Evolutionary conservation across 2,888 invertebrate species (phyloP).

Genomic region (Buathra laborator): DNA sequence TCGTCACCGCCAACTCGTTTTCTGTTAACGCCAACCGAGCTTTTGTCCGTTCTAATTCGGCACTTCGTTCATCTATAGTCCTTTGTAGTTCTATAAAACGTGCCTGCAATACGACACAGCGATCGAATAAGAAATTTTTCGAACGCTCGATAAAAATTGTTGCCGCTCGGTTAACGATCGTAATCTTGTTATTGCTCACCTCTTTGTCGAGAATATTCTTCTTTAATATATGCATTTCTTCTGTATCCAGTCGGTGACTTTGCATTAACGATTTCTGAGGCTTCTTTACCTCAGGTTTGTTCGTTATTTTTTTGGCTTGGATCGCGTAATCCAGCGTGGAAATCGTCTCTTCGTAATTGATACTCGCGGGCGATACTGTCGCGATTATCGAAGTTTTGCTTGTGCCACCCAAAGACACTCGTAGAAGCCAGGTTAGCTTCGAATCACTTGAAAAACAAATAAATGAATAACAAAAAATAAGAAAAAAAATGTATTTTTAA

Average conservation of each 20-base stretch:
- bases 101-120: constrained; percentile 74
- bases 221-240: too few species aligned
- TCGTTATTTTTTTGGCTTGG: constrained; percentile 97
- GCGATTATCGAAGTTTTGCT: constrained; percentile 99
- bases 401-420: constrained; percentile 98
- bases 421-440: constrained; percentile 96
- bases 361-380: constrained; percentile 95
- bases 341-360: constrained; percentile 96
- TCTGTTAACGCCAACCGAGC: constrained; percentile 85
- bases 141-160: too few species aligned
- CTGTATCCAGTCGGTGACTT: constrained; percentile 89
- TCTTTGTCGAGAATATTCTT: too few species aligned
- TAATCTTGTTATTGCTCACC: too few species aligned
- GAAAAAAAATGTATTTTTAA: too few species aligned
- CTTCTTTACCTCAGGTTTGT: constrained; percentile 94
- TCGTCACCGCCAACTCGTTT: constrained; percentile 85
- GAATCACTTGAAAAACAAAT: constrained; percentile 90
- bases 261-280: constrained; percentile 93
- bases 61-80: constrained; percentile 74
- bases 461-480: neutral
- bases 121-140: too few species aligned
- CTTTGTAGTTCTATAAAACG: constrained; percentile 79
- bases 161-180: too few species aligned
- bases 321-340: constrained; percentile 98
- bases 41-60: constrained; percentile 82